Conservation (phyloP, 2,113 vertebrate genomes). For the Gambusia holbrooki region DNA sequence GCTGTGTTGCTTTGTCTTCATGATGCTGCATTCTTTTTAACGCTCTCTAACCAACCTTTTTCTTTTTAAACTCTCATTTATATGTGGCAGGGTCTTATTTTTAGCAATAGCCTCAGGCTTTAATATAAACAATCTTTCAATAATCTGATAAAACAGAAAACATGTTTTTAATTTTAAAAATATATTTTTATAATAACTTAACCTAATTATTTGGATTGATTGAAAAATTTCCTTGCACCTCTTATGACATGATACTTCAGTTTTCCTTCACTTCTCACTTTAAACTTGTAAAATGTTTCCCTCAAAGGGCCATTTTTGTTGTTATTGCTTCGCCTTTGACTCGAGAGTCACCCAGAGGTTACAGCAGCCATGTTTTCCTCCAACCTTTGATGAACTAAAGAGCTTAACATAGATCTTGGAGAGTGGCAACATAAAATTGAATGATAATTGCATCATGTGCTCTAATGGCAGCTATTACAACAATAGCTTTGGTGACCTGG, state of each 20-base stretch:
- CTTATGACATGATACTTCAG: neutral
- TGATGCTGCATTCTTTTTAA: no score
- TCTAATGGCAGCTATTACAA: slow-evolving; percentile 71
- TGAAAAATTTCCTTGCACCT: neutral
- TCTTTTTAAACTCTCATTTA: no score
- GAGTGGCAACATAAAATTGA: slow-evolving; percentile 50
- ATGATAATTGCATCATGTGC: slow-evolving; percentile 73
- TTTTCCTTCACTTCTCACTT: neutral
- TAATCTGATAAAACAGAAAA: no score
- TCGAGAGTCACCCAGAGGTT: slow-evolving; percentile 63
- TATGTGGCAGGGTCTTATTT: no score
- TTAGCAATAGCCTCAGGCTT: no score
- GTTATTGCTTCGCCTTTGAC: slow-evolving; percentile 42
- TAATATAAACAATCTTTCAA: no score
- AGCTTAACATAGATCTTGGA: slow-evolving; percentile 51
- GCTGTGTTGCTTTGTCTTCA: no score
- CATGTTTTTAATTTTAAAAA: neutral
- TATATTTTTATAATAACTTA: neutral
- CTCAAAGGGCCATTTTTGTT: slow-evolving; percentile 2
- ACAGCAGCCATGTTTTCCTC: slow-evolving; percentile 44
- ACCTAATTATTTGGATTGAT: neutral
- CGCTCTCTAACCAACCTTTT: no score
- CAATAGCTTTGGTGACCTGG: slow-evolving; percentile 67
- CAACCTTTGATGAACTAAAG: slow-evolving; percentile 65
- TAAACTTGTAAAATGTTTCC: neutral